phyloP scores from a whole-genome alignment of 2,888 invertebrate species.

The Oxycera nigricornis region DNA sequence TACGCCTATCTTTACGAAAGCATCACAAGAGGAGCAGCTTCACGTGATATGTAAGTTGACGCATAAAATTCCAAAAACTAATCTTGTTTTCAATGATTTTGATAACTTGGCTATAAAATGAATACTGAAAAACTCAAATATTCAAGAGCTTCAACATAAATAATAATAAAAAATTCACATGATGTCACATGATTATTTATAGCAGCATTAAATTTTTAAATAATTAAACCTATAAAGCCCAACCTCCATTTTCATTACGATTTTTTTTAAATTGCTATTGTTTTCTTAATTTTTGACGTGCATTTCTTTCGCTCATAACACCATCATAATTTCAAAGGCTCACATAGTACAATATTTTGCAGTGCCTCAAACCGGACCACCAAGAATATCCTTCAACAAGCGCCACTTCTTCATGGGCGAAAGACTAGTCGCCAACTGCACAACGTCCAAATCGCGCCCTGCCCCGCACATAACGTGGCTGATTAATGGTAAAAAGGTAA shows the following conservation, averaged over 20 bases:
- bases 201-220: too few relatives aligned
- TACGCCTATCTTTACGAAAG: conserved; percentile 82
- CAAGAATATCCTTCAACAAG: conserved; percentile 71
- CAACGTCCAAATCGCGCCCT: conserved; percentile 72
- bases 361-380: conserved; percentile 70
- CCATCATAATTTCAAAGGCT: conserved; percentile 6
- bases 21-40: conserved; percentile 77
- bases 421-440: conserved; percentile 72
- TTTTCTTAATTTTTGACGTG: neutral
- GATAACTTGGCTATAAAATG: too few relatives aligned
- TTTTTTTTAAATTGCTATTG: neutral
- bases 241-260: neutral
- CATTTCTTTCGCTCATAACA: neutral
- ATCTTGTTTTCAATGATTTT: too few relatives aligned
- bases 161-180: too few relatives aligned
- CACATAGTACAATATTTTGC: conserved; percentile 40
- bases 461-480: conserved; percentile 76
- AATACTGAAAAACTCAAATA: too few relatives aligned
- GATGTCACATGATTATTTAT: too few relatives aligned
- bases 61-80: too few relatives aligned
- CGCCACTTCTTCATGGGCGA: conserved; percentile 70
- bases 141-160: too few relatives aligned
- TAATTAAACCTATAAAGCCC: too few relatives aligned
- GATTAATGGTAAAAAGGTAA: conserved; percentile 74
- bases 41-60: conserved; percentile 77